These are phyloP conservation scores for Spodoptera exigua DNA, from an alignment of 2,888 invertebrate species.

Conservation along the genomic window DNA sequence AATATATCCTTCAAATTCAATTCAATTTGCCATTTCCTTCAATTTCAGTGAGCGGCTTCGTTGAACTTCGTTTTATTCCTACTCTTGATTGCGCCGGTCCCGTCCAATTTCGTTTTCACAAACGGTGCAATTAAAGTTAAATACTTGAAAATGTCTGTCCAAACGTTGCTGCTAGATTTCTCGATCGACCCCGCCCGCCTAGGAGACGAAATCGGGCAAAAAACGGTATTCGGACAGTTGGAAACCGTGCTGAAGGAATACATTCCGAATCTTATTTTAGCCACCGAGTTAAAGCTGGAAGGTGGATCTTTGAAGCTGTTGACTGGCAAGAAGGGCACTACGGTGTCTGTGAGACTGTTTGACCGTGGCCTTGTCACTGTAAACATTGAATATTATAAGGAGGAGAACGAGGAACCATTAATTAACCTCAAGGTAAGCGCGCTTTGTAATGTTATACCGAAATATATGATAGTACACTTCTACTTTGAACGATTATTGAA, in stretches of 20 bases:
- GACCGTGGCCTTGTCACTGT: conserved; percentile 93
- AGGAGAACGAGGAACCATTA: conserved; percentile 92
- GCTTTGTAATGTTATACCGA: conserved; percentile 28
- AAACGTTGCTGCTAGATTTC: conserved; percentile 94
- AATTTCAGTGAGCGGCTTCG: conserved; percentile 36
- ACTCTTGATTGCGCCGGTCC: conserved; percentile 66
- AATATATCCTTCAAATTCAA: conserved; percentile 48
- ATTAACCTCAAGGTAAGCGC: conserved; percentile 93
- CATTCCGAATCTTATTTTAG: conserved; percentile 92
- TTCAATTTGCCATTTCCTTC: conserved; percentile 47
- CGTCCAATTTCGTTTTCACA: conserved; percentile 65
- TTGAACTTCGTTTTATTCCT: conserved; percentile 32
- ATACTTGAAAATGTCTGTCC: conserved; percentile 91
- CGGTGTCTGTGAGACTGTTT: conserved; percentile 93
- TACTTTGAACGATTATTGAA: conserved; percentile 2
- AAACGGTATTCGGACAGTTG: conserved; percentile 91
- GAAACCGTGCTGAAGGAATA: conserved; percentile 92
- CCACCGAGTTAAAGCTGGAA: conserved; percentile 91
- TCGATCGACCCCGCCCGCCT: conserved; percentile 92
- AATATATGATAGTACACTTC: conserved; percentile 43
- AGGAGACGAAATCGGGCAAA: conserved; percentile 91
- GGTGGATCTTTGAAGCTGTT: conserved; percentile 92
- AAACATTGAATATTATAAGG: conserved; percentile 95
- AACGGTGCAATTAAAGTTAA: conserved; percentile 54
- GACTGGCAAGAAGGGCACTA: conserved; percentile 91